Conservation (phyloP, 2,888 invertebrate genomes). For the Andrena haemorrhoa region DNA sequence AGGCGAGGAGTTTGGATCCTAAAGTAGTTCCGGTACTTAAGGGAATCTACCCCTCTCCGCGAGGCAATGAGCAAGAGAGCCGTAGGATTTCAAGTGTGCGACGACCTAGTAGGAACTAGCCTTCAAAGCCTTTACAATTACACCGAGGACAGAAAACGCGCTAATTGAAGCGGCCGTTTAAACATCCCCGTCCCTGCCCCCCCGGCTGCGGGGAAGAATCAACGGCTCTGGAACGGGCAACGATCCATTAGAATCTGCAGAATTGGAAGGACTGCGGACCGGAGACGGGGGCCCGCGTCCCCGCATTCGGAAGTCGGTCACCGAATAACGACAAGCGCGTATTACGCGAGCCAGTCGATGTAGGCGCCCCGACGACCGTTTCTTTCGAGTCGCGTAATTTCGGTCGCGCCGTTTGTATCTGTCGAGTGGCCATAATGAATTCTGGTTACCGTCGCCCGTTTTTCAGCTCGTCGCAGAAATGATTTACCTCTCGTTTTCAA, state of each 20-base stretch:
- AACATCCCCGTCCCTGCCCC: conserved; percentile 18
- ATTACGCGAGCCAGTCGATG: conserved; percentile 12
- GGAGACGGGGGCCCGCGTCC: neutral
- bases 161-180: conserved; percentile 53
- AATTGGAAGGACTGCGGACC: neutral
- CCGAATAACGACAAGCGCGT: conserved; percentile 22
- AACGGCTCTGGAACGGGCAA: conserved; percentile 8
- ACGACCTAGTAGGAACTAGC: conserved; percentile 37
- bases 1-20: conserved; percentile 61
- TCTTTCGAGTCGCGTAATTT: conserved; percentile 30
- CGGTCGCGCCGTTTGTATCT: conserved; percentile 30
- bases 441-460: conserved; percentile 46
- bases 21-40: conserved; percentile 67
- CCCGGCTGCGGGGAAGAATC: conserved; percentile 1
- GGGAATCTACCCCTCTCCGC: conserved; percentile 51
- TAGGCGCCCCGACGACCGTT: conserved; percentile 11
- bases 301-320: conserved; percentile 48
- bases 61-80: conserved; percentile 49
- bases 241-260: conserved; percentile 29
- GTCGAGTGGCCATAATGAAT: conserved; percentile 50
- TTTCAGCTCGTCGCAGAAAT: conserved; percentile 39
- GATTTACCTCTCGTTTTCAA: conserved; percentile 53
- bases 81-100: conserved; percentile 42
- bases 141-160: conserved; percentile 20
- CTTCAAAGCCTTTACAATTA: conserved; percentile 48